Percentiles rank a stretch among this genome's conserved stretches.
These are phyloP conservation scores for Camponotus vicinus DNA, from an alignment of 1,140 invertebrate species.

Conservation along the genomic window DNA sequence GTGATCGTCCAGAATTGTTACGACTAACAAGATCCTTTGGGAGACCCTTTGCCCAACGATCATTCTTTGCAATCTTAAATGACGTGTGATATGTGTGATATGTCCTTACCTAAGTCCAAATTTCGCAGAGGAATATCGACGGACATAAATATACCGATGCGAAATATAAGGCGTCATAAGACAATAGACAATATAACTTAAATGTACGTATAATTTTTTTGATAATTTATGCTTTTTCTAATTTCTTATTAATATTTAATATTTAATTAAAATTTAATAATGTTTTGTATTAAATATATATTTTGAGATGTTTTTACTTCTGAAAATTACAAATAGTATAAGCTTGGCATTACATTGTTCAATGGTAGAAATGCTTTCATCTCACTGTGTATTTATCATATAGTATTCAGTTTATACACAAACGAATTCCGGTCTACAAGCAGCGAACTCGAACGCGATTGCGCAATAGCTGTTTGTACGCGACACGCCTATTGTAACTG, in stretches of 20 bases:
- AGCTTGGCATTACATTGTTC: background rate
- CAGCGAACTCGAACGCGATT: slow-evolving; percentile 1
- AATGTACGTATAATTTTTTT: background rate
- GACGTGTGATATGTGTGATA: slow-evolving; percentile 8
- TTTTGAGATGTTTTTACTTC: background rate
- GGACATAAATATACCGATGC: background rate
- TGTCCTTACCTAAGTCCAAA: background rate
- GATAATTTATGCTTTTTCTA: background rate
- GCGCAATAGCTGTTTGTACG: slow-evolving; percentile 12
- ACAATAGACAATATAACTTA: no score
- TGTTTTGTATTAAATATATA: background rate
- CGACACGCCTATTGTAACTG: slow-evolving; percentile 16
- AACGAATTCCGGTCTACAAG: slow-evolving; percentile 13
- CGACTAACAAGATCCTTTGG: slow-evolving; percentile 55
- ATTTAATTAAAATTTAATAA: slow-evolving; percentile 8
- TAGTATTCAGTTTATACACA: slow-evolving; percentile 25
- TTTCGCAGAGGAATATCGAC: no score
- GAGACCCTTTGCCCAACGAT: background rate
- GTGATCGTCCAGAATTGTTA: slow-evolving; percentile 36
- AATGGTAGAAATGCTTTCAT: background rate
- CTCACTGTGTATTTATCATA: slow-evolving; percentile 20
- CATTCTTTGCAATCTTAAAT: slow-evolving; percentile 30
- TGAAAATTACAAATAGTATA: background rate
- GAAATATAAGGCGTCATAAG: no score
- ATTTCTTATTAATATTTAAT: background rate